A percentile compares a stretch with the other conserved stretches of the same genome.
These are phyloP conservation scores for Aplochiton taeniatus DNA, from an alignment of 2,797 vertebrate genomes.

Conservation along the genomic window DNA sequence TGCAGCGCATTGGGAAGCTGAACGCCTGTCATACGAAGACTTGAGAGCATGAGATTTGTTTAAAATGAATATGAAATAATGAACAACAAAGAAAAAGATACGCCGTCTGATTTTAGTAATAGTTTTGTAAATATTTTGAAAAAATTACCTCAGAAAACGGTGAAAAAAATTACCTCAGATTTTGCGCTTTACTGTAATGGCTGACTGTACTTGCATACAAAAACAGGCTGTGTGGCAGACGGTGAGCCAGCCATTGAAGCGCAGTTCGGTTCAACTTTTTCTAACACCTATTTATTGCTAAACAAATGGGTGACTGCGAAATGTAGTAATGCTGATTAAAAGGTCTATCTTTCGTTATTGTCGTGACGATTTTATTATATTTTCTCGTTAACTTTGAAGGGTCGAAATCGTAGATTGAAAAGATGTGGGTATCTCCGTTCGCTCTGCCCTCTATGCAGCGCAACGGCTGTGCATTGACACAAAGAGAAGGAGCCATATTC, in stretches of 20 bases:
- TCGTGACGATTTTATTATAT: slow-evolving; percentile 37
- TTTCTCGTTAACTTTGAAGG: slow-evolving; percentile 52
- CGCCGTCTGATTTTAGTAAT: background rate
- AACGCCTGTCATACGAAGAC: slow-evolving; percentile 72
- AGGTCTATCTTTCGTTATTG: slow-evolving; percentile 52
- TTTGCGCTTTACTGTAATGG: slow-evolving; percentile 93
- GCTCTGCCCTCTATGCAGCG: slow-evolving; percentile 80
- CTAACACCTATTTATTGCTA: slow-evolving; percentile 70
- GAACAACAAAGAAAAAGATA: slow-evolving; percentile 62
- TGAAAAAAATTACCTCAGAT: slow-evolving; percentile 73
- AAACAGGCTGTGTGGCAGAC: slow-evolving; percentile 84
- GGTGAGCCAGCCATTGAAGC: slow-evolving; percentile 78
- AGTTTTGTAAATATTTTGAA: slow-evolving; percentile 30
- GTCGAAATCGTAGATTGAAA: slow-evolving; percentile 60
- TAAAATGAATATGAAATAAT: slow-evolving; percentile 30
- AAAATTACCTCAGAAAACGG: slow-evolving; percentile 29
- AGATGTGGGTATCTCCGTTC: slow-evolving; percentile 70
- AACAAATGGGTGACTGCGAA: slow-evolving; percentile 39
- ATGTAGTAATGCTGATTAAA: slow-evolving; percentile 67
- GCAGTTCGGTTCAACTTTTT: slow-evolving; percentile 90
- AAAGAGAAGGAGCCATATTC: slow-evolving; percentile 96
- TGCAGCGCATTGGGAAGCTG: slow-evolving; percentile 77
- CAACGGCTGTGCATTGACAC: slow-evolving; percentile 86
- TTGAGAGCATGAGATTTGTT: slow-evolving; percentile 46
- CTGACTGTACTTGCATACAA: slow-evolving; percentile 93